These are phyloP conservation scores for Microtus ochrogaster DNA, from an alignment of 2,113 vertebrate species.

Conservation along the genomic window DNA sequence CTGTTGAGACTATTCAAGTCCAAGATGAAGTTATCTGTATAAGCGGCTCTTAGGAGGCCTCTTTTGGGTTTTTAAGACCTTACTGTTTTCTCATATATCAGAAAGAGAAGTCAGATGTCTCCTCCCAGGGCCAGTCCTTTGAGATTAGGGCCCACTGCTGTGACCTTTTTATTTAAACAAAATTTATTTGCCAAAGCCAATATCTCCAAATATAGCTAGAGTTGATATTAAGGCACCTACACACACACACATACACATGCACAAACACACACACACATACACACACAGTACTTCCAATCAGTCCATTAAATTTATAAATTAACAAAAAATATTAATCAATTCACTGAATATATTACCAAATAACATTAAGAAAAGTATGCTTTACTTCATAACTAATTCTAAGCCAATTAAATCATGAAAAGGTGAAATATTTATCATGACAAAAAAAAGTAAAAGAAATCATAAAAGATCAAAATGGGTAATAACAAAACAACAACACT, in stretches of 20 bases:
- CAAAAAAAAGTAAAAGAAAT: slow-evolving; percentile 55
- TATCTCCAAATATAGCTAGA: not conserved
- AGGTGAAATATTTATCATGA: not conserved
- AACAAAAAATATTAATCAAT: not conserved
- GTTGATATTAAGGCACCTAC: not conserved
- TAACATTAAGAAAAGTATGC: slow-evolving; percentile 19
- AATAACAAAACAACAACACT: slow-evolving; percentile 32
- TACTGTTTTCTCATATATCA: not conserved
- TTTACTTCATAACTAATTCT: slow-evolving; percentile 31
- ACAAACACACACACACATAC: not conserved
- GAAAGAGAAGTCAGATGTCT: not conserved
- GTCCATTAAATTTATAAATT: slow-evolving; percentile 9
- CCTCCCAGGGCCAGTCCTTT: not conserved
- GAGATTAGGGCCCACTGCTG: not conserved
- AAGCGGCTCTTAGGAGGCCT: not conserved
- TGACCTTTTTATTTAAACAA: not conserved
- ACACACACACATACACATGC: not conserved
- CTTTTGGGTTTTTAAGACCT: not conserved
- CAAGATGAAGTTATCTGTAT: not conserved
- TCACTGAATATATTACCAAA: not conserved
- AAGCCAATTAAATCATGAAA: slow-evolving; percentile 58
- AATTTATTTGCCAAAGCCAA: not conserved
- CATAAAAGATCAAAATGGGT: slow-evolving; percentile 14
- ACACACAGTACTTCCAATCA: not conserved
- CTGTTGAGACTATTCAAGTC: not conserved